Conservation (phyloP, 2,113 vertebrate species). For the Melanerpes formicivorus region DNA sequence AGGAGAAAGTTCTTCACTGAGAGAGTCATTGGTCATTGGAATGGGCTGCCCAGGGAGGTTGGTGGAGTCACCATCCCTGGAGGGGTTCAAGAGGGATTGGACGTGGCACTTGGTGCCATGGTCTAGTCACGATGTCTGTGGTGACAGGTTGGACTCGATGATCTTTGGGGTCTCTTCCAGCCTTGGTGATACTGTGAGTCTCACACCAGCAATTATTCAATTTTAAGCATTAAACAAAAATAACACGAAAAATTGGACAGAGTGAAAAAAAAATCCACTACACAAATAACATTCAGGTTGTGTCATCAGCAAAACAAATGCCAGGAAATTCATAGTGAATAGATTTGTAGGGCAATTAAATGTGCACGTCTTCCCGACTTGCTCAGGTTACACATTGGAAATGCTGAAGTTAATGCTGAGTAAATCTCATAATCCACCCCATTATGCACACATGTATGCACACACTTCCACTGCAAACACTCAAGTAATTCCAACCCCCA, state of each 20-base stretch:
- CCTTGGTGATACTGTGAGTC: neutral
- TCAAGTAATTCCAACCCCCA: neutral
- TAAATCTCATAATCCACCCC: slow-evolving; percentile 46
- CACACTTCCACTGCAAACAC: slow-evolving; percentile 1
- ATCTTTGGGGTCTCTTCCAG: too few relatives aligned
- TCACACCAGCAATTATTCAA: slow-evolving; percentile 1
- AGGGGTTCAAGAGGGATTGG: too few relatives aligned
- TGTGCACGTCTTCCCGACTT: slow-evolving; percentile 28
- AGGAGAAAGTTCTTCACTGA: too few relatives aligned
- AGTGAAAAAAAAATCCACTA: slow-evolving; percentile 7
- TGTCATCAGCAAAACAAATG: slow-evolving; percentile 18
- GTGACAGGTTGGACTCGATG: too few relatives aligned
- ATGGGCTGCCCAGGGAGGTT: too few relatives aligned
- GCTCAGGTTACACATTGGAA: slow-evolving; percentile 45
- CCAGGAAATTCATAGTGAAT: slow-evolving; percentile 13
- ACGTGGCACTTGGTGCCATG: too few relatives aligned
- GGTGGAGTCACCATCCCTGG: too few relatives aligned
- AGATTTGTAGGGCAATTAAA: slow-evolving; percentile 34
- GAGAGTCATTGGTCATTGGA: too few relatives aligned
- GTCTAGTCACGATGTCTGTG: too few relatives aligned
- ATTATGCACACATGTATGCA: slow-evolving; percentile 37
- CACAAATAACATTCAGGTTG: neutral
- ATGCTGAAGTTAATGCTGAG: slow-evolving; percentile 26
- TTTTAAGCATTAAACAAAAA: neutral
- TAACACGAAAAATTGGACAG: neutral